Conservation (phyloP, 2,888 invertebrate genomes). For the Smittia aterrima region DNA sequence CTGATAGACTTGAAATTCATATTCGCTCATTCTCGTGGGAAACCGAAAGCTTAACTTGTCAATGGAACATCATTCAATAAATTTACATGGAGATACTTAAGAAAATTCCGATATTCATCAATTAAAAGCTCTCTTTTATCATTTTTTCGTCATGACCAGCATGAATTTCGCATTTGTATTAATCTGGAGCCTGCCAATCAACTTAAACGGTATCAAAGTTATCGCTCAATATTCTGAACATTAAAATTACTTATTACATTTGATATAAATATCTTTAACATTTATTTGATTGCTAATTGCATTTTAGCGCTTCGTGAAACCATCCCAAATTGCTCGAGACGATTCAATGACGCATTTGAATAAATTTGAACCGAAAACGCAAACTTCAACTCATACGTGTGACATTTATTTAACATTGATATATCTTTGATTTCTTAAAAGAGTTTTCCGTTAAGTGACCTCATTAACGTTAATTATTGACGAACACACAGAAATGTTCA, state of each 20-base stretch:
- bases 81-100: not conserved
- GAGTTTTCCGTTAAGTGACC: too few species aligned
- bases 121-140: slow-evolving; percentile 3
- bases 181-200: not conserved
- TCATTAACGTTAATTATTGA: too few species aligned
- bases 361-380: not conserved
- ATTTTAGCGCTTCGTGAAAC: not conserved
- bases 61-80: too few species aligned
- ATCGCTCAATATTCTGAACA: not conserved
- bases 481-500: too few species aligned
- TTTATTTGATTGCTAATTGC: slow-evolving; percentile 29
- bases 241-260: not conserved
- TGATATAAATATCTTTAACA: not conserved
- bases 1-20: too few species aligned
- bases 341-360: not conserved
- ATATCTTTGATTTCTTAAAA: not conserved
- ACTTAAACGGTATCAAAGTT: not conserved
- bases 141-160: slow-evolving; percentile 9
- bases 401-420: not conserved
- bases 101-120: not conserved
- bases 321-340: not conserved
- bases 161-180: not conserved
- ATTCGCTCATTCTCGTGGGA: too few species aligned
- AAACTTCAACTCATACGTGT: not conserved
- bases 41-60: too few species aligned